A percentile compares a stretch with the other conserved stretches of the same genome.
These are phyloP conservation scores for Ennomos quercinarius DNA, from an alignment of 2,888 invertebrate genomes.

Conservation along the genomic window DNA sequence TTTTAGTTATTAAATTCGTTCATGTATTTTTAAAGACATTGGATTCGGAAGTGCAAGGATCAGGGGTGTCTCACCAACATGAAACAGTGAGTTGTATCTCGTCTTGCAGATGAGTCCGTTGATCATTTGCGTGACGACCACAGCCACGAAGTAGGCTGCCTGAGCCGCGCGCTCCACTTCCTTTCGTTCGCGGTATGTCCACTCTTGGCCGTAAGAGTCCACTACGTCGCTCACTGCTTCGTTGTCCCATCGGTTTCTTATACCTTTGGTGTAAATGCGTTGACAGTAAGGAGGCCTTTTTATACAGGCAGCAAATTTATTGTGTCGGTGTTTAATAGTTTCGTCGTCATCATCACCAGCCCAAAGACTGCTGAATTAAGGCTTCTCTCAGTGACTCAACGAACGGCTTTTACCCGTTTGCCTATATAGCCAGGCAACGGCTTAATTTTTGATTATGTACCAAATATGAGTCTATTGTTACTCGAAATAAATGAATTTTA, in stretches of 20 bases:
- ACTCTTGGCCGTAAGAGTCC: conserved; percentile 91
- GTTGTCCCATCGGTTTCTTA: conserved; percentile 90
- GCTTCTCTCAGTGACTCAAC: no score
- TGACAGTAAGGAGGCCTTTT: no score
- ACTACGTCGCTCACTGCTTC: conserved; percentile 87
- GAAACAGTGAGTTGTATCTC: conserved; percentile 88
- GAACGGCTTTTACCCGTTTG: no score
- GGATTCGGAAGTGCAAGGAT: not conserved
- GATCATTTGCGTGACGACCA: conserved; percentile 90
- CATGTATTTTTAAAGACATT: no score
- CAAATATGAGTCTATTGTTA: no score
- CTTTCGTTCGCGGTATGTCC: conserved; percentile 89
- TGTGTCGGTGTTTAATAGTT: no score
- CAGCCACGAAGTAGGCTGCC: conserved; percentile 90
- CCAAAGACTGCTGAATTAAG: no score
- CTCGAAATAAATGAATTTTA: no score
- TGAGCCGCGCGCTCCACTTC: conserved; percentile 88
- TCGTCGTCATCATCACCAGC: no score
- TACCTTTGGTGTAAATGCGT: conserved; percentile 65
- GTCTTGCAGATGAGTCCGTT: conserved; percentile 91
- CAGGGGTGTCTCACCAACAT: conserved; percentile 84
- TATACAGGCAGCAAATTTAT: no score
- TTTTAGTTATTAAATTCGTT: no score
- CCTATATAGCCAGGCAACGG: not conserved
- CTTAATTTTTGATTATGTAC: no score